phyloP scores from a whole-genome alignment of 1,140 invertebrate species.

The Arion vulgaris region DNA sequence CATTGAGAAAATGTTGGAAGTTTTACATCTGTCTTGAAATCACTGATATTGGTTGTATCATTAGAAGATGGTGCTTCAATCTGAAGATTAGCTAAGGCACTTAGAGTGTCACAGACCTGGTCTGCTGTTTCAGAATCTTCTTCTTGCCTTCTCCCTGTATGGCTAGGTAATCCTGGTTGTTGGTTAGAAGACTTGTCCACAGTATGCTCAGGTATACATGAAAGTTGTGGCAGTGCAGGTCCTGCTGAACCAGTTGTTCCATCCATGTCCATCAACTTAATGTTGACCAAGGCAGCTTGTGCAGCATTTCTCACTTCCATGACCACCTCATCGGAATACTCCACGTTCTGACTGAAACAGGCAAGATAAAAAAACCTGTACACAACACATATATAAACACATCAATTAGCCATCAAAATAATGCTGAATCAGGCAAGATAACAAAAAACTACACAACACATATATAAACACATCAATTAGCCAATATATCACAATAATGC shows the following conservation, averaged over 20 bases:
- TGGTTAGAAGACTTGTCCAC: neutral
- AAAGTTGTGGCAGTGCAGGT: neutral
- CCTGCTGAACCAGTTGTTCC: neutral
- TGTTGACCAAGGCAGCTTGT: slow-evolving; percentile 30
- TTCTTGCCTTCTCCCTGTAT: neutral
- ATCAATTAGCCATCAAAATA: no score
- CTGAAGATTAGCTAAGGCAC: neutral
- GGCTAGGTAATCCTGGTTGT: neutral
- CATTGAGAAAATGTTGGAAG: neutral
- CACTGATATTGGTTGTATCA: neutral
- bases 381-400: neutral
- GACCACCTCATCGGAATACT: slow-evolving; percentile 32
- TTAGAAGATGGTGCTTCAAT: neutral
- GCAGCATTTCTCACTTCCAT: slow-evolving; percentile 32
- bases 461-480: no score
- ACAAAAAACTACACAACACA: no score
- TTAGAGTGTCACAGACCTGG: neutral
- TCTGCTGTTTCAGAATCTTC: neutral
- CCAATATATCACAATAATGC: no score
- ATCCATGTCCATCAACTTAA: neutral
- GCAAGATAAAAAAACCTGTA: neutral
- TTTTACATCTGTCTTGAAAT: neutral
- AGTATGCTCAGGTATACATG: neutral
- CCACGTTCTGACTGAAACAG: slow-evolving; percentile 30
- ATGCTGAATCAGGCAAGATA: no score